Conservation (phyloP, 1,140 invertebrate genomes). For the Drosophila novamexicana region DNA sequence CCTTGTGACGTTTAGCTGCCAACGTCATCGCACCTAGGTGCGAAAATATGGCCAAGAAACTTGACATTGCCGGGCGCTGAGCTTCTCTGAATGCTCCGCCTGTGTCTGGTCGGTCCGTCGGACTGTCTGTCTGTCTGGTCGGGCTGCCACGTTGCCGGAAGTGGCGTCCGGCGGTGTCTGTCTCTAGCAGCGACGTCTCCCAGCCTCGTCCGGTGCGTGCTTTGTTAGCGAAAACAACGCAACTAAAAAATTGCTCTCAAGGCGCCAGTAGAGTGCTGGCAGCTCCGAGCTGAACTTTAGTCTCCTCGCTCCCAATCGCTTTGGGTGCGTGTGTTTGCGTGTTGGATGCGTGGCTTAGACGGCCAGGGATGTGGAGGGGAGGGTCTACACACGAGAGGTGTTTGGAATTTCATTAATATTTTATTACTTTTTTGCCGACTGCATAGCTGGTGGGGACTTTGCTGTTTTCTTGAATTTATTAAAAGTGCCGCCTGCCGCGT, state of each 20-base stretch:
- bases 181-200: conserved; percentile 1
- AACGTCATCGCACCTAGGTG: conserved; percentile 54
- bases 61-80: conserved; percentile 20
- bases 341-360: no score
- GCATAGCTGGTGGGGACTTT: conserved; percentile 34
- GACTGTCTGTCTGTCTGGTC: conserved; percentile 6
- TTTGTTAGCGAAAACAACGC: conserved; percentile 65
- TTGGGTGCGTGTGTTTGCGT: conserved; percentile 14
- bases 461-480: conserved; percentile 75
- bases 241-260: conserved; percentile 74
- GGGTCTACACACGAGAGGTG: conserved; percentile 69
- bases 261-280: conserved; percentile 49
- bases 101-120: not conserved
- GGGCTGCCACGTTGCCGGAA: conserved; percentile 53
- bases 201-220: conserved; percentile 63
- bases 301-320: conserved; percentile 1
- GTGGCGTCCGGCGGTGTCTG: conserved; percentile 58
- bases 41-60: conserved; percentile 60
- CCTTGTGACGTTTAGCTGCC: conserved; percentile 25
- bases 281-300: conserved; percentile 1
- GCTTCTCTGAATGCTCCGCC: conserved; percentile 7
- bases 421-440: conserved; percentile 72
- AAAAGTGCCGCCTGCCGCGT: conserved; percentile 47
- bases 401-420: conserved; percentile 84
- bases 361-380: not conserved